Evolutionary conservation across 2,797 vertebrate genomes (phyloP).

Genomic region (Ficedula albicollis): DNA sequence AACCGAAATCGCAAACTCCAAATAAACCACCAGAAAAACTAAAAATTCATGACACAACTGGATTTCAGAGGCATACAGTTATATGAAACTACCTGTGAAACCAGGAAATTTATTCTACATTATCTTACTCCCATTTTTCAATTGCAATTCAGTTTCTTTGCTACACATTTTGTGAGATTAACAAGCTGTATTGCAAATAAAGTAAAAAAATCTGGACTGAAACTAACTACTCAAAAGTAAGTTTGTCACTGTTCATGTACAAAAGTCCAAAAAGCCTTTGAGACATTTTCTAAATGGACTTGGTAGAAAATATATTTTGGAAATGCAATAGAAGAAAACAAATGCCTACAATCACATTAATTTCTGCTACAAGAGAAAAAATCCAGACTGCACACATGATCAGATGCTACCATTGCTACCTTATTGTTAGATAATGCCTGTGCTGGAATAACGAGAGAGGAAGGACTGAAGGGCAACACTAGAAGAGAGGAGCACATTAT

Average conservation of each 20-base stretch:
- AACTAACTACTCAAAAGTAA: neutral
- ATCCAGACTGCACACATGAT: neutral
- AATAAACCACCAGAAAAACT: neutral
- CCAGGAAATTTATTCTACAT: neutral
- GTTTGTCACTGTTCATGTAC: neutral
- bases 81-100: neutral
- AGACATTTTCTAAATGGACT: neutral
- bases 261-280: neutral
- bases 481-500: neutral
- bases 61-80: neutral
- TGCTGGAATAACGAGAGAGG: neutral
- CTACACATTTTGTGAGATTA: neutral
- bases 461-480: neutral
- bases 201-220: neutral
- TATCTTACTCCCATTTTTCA: neutral
- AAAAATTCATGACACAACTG: neutral
- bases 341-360: neutral
- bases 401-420: neutral
- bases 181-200: neutral
- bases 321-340: neutral
- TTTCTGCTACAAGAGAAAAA: neutral
- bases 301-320: neutral
- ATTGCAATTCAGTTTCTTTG: neutral
- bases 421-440: neutral
- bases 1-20: accelerated